Evolutionary conservation across 1,140 invertebrate species (phyloP).

Genomic region (Psix sp.): DNA sequence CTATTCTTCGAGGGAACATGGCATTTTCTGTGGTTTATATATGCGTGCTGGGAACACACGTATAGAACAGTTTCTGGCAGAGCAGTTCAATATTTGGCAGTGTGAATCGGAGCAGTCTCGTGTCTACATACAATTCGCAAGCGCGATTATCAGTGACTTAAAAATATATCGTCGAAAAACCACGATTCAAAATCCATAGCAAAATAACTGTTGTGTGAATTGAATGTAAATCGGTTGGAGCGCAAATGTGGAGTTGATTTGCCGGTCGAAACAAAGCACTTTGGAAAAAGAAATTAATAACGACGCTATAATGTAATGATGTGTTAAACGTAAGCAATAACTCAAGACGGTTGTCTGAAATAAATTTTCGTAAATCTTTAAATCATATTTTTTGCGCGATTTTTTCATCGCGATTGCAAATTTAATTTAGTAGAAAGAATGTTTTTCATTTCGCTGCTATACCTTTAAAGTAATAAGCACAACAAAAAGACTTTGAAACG

Average conservation of each 20-base stretch:
- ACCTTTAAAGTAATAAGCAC: too few species aligned
- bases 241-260: background rate
- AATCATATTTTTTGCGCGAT: background rate
- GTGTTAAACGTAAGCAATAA: background rate
- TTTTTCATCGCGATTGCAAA: background rate
- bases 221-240: background rate
- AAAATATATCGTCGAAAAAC: constrained; percentile 50
- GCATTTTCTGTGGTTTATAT: constrained; percentile 41
- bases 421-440: too few species aligned
- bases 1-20: constrained; percentile 9
- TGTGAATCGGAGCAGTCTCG: constrained; percentile 51
- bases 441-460: too few species aligned
- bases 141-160: constrained; percentile 46
- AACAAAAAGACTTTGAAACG: too few species aligned
- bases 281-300: background rate
- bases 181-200: constrained; percentile 33
- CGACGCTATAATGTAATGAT: too few species aligned
- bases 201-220: constrained; percentile 10
- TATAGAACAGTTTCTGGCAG: constrained; percentile 48
- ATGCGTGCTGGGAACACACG: constrained; percentile 27
- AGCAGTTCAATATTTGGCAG: constrained; percentile 57
- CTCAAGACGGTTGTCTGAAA: too few species aligned
- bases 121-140: constrained; percentile 44
- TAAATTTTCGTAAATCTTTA: background rate
- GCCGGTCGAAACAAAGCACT: background rate